Evolutionary conservation across 2,888 invertebrate genomes (phyloP), one percentile per base, ranked within the genome.

Genomic region (Hofmannophila pseudospretella): DNA sequence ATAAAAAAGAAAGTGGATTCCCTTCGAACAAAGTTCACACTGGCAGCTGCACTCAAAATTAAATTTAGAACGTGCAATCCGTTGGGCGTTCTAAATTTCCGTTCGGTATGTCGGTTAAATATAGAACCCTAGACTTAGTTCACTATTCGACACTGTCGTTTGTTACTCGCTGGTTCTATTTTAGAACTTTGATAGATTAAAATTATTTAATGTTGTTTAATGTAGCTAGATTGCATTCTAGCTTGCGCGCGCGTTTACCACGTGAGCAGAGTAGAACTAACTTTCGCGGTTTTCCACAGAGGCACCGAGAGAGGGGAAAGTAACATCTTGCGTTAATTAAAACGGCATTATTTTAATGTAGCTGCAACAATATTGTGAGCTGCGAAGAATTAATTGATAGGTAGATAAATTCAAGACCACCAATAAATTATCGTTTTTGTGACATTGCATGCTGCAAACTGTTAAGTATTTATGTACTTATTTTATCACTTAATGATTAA

Each of bases 61-160:
- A 79, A 73, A 79, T 67, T 67, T 78, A 80, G 80, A 72, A 67
- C 74, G 61, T 71, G 79, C 79, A 80, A 77, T 80, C 73, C 77
- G 79, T 78, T 76, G 72, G 73, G 67, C 64, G 85, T 67, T 79
- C 84, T 79, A 85, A 79, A 84, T 85, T 72, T 80, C 74, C 65
- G 73, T 74, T 75, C 74, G 79, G 79, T 72, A 81, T 78, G 80
- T 68, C 65, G 70, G 67, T 71, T 81, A 84, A 69, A 80, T 71
- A 71, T 81, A 84, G 80, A 76, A 67, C 72, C 54, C 63, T 67
- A 74, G 77, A 74, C 73, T 78, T 77, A 78, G 80, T 80, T 78
- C 76, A 76, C 77, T 66, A 72, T 76, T 78, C 81, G 75, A 79
- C 81, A 77, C 76, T 74, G 32, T 32, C 32, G 32, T 32, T 34